Evolutionary conservation across 2,113 vertebrate genomes (phyloP), one percentile per base, ranked within the genome.

Genomic region (Oplegnathus fasciatus): DNA sequence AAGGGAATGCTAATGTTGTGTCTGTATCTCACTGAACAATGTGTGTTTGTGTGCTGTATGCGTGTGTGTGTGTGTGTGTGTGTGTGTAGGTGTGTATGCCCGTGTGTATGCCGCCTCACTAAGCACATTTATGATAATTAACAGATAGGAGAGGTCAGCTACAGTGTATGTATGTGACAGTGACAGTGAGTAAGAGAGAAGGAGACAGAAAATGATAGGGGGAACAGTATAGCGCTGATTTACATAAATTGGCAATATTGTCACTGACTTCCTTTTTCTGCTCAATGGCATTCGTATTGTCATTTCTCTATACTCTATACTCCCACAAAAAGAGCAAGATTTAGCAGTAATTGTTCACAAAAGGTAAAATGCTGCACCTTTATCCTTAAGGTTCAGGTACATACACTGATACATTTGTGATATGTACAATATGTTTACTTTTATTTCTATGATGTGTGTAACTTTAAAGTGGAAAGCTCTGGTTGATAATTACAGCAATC

Each of bases 111-210:
- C 74, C 72, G 75, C 78, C 87, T 92, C 82, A 82, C 86, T 83
- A 92, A 89, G 87, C 86, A 92, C 84, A 87, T 94, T 92, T 89
- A 91, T 94, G 92, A 91, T 94, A 95, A 95, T 96, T 94, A 95
- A 93, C 83, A 82, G 78, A 87, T 72, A 89, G 83, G 18, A 78
- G 85, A 92, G 83, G 77, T 86, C 82, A 90, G 73, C 66, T 67
- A 62, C 71, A 69, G 72, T 75, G 65, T 82, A 84, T 85, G 76
- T 71, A 15, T 80, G 78, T 77, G 72, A 54, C 40, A 52, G 50
- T 40, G 50, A 46, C 68, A 65, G 46, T 55, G 48, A 61, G 72
- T 44, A 55, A 72, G 44, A 76, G 40, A 70, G 74, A 82, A 62
- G 37, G 65, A 82, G 70, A 82, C 26, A 55, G 70, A 72, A 75